Evolutionary conservation across 1,140 invertebrate species (phyloP).

Genomic region (Drosophila insularis): DNA sequence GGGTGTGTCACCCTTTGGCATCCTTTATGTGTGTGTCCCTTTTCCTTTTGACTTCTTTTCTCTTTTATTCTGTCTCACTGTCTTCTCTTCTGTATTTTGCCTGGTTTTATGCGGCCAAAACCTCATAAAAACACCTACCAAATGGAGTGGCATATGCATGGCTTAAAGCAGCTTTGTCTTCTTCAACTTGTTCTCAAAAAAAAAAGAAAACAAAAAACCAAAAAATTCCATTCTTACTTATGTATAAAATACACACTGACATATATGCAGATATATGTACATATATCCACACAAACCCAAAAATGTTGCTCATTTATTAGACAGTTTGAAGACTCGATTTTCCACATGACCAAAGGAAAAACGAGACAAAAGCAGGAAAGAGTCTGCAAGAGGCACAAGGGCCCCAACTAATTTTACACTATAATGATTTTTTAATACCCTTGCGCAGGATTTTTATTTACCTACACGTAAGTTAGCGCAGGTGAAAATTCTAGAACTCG

Average conservation of each 20-base stretch:
- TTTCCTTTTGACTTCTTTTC: constrained; percentile 35
- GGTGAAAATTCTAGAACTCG: too few species aligned
- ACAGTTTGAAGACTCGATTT: constrained; percentile 9
- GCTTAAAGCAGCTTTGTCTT: constrained; percentile 38
- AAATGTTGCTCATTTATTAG: constrained; percentile 9
- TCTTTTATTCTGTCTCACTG: constrained; percentile 35
- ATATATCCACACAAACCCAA: neutral
- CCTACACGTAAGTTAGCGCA: too few species aligned
- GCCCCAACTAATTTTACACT: neutral
- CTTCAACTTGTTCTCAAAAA: neutral
- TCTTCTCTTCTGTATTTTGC: too few species aligned
- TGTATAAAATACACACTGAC: neutral
- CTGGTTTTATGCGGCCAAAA: constrained; percentile 56
- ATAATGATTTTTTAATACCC: neutral
- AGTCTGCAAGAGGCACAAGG: neutral
- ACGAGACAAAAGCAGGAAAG: neutral
- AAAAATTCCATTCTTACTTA: neutral
- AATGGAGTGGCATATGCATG: constrained; percentile 41
- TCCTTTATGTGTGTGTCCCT: constrained; percentile 20
- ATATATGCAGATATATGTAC: neutral
- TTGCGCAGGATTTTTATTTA: neutral
- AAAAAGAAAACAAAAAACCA: neutral
- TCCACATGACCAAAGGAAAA: constrained; percentile 3
- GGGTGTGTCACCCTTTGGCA: constrained; percentile 56
- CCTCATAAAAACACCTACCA: constrained; percentile 53